Base-by-base conservation (phyloP, 2,888 invertebrate species). In the Andrena trimmerana region DNA sequence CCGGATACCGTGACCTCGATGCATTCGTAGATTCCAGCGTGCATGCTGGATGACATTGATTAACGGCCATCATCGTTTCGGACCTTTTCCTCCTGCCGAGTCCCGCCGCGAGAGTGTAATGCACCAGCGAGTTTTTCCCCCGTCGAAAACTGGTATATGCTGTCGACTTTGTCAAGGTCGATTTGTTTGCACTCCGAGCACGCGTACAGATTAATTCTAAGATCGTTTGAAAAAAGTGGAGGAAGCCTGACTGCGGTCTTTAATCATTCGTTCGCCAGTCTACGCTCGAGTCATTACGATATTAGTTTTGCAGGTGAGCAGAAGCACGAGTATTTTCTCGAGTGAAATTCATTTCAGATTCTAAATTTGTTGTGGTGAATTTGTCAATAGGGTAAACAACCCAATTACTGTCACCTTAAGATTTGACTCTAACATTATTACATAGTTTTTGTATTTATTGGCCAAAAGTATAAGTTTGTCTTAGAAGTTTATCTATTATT, bases 41-140 rank as follows among this genome's bases (percentile, higher is more conserved):
- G 62, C 81, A 62, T 67, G 68, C 54, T 16, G 60, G 73, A 77
- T 81, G 86, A 86, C 86, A 77, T 86, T 86, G 86, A 86, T 87
- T 82, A 84, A 86, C 87, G 83, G 75, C 54, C 63, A 77, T 74
- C 84, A 70, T 72, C 84, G 60, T 78, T 60, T 69, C 59, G 36
- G 71, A 66, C 66, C 80, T 80, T 67, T 76, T 70, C 73, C 74
- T 74, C 67, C 59, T 31, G 36, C 29, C 27, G 60, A 54, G 63
- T 57, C 50, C 33, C 60, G 13, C 48, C 65, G 66, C 48, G 69
- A 54, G 68, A 62, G 68, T 70, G 54, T 63, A 69, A 80, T 69
- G 71, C 67, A 71, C 59, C 27, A 13, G 42, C 13, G 7, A 27
- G 42, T 66, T 77, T 70, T 69, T 60, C 29, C 24, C 16, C 10